A percentile compares a stretch with the other conserved stretches of the same genome.
These are phyloP conservation scores for Anoura caudifer DNA, from an alignment of 2,113 vertebrate genomes.

Conservation along the genomic window DNA sequence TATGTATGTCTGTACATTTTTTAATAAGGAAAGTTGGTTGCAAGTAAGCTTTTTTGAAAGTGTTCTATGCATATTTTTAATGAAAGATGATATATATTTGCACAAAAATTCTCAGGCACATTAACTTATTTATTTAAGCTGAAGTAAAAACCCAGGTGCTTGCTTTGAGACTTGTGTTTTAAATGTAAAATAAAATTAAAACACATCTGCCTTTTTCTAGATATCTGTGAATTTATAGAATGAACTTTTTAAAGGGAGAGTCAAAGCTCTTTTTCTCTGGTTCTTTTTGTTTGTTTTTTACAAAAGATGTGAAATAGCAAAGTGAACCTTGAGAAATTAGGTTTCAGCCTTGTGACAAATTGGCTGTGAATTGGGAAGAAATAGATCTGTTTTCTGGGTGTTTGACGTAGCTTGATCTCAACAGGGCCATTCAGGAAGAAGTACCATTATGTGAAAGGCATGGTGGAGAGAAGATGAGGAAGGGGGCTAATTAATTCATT, in stretches of 20 bases:
- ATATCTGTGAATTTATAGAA: neutral
- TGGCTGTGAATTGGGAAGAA: neutral
- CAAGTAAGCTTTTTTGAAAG: constrained; percentile 61
- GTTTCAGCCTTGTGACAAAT: neutral
- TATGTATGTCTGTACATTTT: constrained; percentile 41
- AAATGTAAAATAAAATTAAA: neutral
- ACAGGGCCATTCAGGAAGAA: neutral
- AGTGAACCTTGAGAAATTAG: neutral
- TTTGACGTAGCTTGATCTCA: neutral
- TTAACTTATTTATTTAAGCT: constrained; percentile 70
- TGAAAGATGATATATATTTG: constrained; percentile 71
- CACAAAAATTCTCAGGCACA: constrained; percentile 77
- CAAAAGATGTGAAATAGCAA: neutral
- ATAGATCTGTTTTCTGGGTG: neutral
- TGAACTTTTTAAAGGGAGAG: neutral
- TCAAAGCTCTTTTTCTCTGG: constrained; percentile 20
- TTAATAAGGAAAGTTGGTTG: constrained; percentile 51
- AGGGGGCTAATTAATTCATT: neutral
- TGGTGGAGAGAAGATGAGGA: neutral
- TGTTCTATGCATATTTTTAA: constrained; percentile 68
- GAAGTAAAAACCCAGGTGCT: constrained; percentile 72
- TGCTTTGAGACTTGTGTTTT: constrained; percentile 66
- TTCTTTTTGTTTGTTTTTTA: neutral
- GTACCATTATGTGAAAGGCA: neutral
- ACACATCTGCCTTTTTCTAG: constrained; percentile 33